These are phyloP conservation scores for Parnassius apollo DNA, from an alignment of 2,888 invertebrate species.

Conservation along the genomic window DNA sequence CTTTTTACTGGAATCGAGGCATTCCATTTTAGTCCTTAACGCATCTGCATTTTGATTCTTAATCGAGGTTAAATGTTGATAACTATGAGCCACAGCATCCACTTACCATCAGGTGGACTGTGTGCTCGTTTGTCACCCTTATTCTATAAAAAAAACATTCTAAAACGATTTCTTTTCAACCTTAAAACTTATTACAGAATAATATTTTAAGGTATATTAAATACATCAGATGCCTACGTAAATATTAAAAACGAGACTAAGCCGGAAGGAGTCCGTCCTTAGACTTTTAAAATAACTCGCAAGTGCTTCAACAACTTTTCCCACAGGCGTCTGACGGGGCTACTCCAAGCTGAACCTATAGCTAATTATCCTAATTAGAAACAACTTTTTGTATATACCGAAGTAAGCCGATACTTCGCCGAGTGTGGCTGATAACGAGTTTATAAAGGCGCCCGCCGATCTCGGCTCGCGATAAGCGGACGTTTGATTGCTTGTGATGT, in stretches of 20 bases:
- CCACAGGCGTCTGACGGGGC: constrained; percentile 21
- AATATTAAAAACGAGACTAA: constrained; percentile 5
- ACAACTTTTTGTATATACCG: constrained; percentile 57
- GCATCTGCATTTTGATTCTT: too few species aligned
- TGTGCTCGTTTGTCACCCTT: too few species aligned
- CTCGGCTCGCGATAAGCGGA: constrained; percentile 41
- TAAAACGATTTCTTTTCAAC: too few species aligned
- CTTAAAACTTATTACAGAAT: too few species aligned
- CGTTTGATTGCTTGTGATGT: constrained; percentile 35
- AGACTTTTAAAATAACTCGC: constrained; percentile 24
- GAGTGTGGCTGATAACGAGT: constrained; percentile 46
- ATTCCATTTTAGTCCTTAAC: too few species aligned
- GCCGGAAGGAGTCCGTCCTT: constrained; percentile 25
- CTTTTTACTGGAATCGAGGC: too few species aligned
- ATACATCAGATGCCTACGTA: too few species aligned
- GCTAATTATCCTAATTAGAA: constrained; percentile 73
- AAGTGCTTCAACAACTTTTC: constrained; percentile 28
- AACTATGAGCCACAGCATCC: too few species aligned
- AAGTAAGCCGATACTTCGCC: constrained; percentile 56
- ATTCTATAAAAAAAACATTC: too few species aligned
- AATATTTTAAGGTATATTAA: too few species aligned
- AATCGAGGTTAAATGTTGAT: too few species aligned
- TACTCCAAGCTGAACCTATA: constrained; percentile 29
- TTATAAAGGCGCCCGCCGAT: constrained; percentile 43
- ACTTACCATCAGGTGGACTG: too few species aligned